Percentiles rank a stretch among this genome's conserved stretches.
phyloP scores from a whole-genome alignment of 1,140 invertebrate genomes.

The Aleiodes sp. region DNA sequence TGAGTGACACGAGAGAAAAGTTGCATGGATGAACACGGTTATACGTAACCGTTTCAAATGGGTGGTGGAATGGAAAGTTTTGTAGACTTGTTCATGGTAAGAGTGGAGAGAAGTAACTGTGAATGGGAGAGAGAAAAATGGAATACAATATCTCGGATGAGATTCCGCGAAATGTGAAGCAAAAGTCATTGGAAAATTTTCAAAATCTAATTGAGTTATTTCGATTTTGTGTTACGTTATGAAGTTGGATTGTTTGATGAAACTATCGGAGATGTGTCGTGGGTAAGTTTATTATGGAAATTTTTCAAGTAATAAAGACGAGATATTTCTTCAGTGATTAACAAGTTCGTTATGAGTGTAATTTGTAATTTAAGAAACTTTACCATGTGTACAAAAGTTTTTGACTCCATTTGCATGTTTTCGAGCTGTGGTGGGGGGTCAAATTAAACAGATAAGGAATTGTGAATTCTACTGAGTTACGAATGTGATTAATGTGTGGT shows the following conservation, averaged over 20 bases:
- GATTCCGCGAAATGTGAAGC: not conserved
- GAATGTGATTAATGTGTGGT: too few species aligned
- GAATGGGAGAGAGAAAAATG: conserved; percentile 14
- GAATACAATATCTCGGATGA: conserved; percentile 14
- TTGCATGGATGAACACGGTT: conserved; percentile 31
- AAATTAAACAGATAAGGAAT: too few species aligned
- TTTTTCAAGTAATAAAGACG: too few species aligned
- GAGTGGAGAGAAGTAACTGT: not conserved
- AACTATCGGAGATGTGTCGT: conserved; percentile 30
- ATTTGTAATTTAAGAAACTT: too few species aligned
- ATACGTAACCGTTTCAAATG: conserved; percentile 10
- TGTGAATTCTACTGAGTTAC: too few species aligned
- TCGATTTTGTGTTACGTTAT: conserved; percentile 29
- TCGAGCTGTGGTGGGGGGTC: too few species aligned
- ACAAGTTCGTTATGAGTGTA: too few species aligned
- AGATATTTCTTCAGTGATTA: too few species aligned
- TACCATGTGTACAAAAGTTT: too few species aligned
- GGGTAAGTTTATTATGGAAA: too few species aligned
- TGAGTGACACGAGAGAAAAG: conserved; percentile 24
- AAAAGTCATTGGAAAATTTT: conserved; percentile 19
- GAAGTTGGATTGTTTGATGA: not conserved
- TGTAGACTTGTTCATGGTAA: conserved; percentile 17
- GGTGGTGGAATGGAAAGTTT: conserved; percentile 24
- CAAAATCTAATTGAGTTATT: conserved; percentile 37
- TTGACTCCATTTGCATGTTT: too few species aligned